These are phyloP conservation scores for Philereme transversata DNA, from an alignment of 2,888 invertebrate genomes.

Conservation along the genomic window DNA sequence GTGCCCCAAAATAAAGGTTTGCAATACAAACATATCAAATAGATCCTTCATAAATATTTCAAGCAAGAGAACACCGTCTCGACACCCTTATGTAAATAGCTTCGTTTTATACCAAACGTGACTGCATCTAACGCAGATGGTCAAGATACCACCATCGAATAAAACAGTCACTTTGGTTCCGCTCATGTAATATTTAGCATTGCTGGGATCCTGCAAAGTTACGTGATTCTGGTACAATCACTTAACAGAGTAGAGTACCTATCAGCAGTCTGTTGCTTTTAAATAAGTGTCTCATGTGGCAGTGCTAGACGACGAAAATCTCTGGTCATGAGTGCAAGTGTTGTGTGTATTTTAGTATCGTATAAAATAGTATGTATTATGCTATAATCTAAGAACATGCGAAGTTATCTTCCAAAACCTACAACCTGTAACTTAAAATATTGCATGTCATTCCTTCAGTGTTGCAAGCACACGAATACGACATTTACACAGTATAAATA, in stretches of 20 bases:
- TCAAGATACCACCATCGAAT: slow-evolving; percentile 17
- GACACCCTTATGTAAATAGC: slow-evolving; percentile 31
- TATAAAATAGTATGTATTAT: too few relatives aligned
- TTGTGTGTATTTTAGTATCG: too few relatives aligned
- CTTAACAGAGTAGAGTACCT: not conserved
- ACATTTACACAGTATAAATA: too few relatives aligned
- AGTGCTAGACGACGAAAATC: too few relatives aligned
- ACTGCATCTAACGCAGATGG: slow-evolving; percentile 35
- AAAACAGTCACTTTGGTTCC: slow-evolving; percentile 12
- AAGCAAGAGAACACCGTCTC: slow-evolving; percentile 15
- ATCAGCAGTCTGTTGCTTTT: too few relatives aligned
- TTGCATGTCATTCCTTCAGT: slow-evolving; percentile 2
- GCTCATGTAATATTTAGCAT: slow-evolving; percentile 7
- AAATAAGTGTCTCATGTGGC: too few relatives aligned
- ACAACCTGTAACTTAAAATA: slow-evolving; percentile 9
- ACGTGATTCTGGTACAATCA: not conserved
- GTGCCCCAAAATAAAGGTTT: too few relatives aligned
- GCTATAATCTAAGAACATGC: too few relatives aligned
- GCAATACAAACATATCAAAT: slow-evolving; percentile 11
- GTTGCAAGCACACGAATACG: too few relatives aligned
- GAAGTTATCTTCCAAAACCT: not conserved
- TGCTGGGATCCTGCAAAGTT: not conserved
- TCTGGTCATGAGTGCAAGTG: too few relatives aligned
- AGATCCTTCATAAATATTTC: slow-evolving; percentile 35
- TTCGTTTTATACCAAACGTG: slow-evolving; percentile 29